Base-by-base conservation (phyloP, 2,113 vertebrate genomes). In the Anseranas semipalmata region DNA sequence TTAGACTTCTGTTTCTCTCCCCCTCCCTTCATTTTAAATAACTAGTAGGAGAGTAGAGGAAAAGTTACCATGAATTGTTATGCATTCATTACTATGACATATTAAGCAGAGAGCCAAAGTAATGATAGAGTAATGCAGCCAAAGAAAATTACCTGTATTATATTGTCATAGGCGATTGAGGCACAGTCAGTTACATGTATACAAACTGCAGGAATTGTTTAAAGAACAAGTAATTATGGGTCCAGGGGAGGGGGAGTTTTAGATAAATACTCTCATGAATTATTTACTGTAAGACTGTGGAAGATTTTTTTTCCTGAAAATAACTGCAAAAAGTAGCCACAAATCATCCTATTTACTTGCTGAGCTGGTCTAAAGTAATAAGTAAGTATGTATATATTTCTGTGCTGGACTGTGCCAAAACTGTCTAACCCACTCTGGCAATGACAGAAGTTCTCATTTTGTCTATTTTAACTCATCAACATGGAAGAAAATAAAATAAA, bases 61-160 rank as follows among this genome's bases (percentile, higher is more conserved):
- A 82, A 97, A 95, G 78, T 90, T 95, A 93, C 66, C 41, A 65
- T 65, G 43, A 58, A 86, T 53, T 94, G 67, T 95, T 90, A 72
- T n/a, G 39, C 45, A 71, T 89, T 92, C 87, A 94, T 95, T 94
- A 72, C 59, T 84, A 65, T 66, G 85, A 85, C 85, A 95, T 91
- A 92, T 89, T 94, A 96, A 96, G 87, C 48, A 90, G 58, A 85
- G 45, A 97, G 32, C 46, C 88, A 91, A 95, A 85, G 62, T 89
- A 96, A 96, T 97, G 90, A 84, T 10, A 89, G 77, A 77, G 80
- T 63, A 89, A 88, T 28, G 81, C 82, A 91, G 80, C 73, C 81
- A 85, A 91, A 94, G 70, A 94, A 96, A 96, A 96, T 95, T 90
- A 96, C 93, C 91, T 93, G 79, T 63, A 90, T 97, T 94, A 90